Conservation (phyloP, 2,797 vertebrate genomes). For the Falco novaeseelandiae region DNA sequence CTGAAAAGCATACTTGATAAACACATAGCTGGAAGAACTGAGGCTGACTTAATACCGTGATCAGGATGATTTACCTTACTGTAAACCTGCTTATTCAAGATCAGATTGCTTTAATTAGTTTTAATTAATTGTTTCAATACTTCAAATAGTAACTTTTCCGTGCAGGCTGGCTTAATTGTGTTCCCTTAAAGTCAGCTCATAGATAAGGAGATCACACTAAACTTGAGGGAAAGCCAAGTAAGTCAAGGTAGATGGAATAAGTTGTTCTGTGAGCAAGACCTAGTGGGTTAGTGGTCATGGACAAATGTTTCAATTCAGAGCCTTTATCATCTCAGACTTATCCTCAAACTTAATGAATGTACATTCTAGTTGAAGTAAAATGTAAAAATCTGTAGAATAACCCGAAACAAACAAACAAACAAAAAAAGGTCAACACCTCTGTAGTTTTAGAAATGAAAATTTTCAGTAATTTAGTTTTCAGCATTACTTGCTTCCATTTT, state of each 20-base stretch:
- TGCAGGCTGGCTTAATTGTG: neutral
- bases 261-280: neutral
- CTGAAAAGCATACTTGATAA: neutral
- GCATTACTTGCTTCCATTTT: neutral
- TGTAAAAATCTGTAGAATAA: neutral
- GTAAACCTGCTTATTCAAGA: neutral
- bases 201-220: neutral
- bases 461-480: neutral
- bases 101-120: conserved; percentile 10
- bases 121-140: conserved; percentile 18
- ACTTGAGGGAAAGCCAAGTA: neutral
- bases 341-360: neutral
- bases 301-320: neutral
- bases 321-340: neutral
- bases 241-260: neutral
- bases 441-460: neutral
- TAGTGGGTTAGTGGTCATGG: neutral
- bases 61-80: neutral
- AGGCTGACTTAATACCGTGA: neutral
- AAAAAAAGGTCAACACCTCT: fast-evolving
- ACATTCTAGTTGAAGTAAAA: neutral
- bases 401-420: neutral
- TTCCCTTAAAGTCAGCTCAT: neutral
- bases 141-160: neutral
- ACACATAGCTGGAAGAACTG: neutral